These are phyloP conservation scores for Polia nebulosa DNA, from an alignment of 2,888 invertebrate genomes.

Conservation along the genomic window DNA sequence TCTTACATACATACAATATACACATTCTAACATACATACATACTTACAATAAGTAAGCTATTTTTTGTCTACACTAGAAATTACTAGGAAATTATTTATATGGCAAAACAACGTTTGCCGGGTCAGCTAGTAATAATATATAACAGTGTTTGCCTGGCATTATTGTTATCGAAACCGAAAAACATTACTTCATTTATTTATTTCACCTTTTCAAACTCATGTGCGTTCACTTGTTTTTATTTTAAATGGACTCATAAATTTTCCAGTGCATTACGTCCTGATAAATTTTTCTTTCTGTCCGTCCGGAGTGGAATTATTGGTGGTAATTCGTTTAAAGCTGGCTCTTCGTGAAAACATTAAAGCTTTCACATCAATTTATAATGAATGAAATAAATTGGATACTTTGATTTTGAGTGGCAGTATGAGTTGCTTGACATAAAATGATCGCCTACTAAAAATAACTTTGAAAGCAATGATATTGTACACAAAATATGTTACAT, in stretches of 20 bases:
- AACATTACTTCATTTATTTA: conserved; percentile 32
- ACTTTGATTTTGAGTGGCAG: background rate
- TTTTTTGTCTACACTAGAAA: too few species aligned
- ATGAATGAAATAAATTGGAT: conserved; percentile 1
- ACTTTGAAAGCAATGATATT: too few species aligned
- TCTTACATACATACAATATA: too few species aligned
- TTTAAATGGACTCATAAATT: conserved; percentile 34
- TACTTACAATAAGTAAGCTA: too few species aligned
- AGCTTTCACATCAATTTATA: conserved; percentile 21
- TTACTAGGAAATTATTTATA: too few species aligned
- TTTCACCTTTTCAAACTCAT: conserved; percentile 12
- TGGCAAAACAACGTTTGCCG: too few species aligned
- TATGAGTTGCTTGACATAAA: background rate
- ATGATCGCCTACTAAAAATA: too few species aligned
- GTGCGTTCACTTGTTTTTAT: background rate
- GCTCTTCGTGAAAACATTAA: conserved; percentile 8
- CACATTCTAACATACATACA: too few species aligned
- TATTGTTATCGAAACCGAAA: conserved; percentile 28
- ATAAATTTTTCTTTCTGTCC: conserved; percentile 24
- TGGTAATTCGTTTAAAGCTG: conserved; percentile 12
- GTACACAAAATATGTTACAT: too few species aligned
- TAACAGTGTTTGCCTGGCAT: conserved; percentile 29
- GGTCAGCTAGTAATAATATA: too few species aligned
- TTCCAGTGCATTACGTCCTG: conserved; percentile 12
- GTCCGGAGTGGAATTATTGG: background rate